Conservation (phyloP, 2,888 invertebrate genomes). For the Diachrysia chrysitis region DNA sequence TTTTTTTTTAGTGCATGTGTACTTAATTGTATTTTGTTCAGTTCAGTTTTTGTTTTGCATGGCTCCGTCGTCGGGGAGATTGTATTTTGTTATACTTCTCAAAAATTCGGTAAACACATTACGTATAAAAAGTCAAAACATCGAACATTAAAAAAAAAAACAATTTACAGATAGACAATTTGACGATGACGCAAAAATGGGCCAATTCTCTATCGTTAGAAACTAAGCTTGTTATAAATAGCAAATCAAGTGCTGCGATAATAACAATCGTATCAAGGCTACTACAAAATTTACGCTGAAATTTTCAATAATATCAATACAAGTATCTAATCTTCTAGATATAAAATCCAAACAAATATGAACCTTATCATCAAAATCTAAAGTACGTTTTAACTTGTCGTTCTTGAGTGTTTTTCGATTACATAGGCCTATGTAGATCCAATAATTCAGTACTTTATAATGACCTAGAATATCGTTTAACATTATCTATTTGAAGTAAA, state of each 20-base stretch:
- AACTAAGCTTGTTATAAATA: constrained; percentile 30
- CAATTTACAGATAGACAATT: not conserved
- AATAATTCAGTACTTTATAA: constrained; percentile 43
- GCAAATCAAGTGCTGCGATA: constrained; percentile 17
- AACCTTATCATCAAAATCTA: not conserved
- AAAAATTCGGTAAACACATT: too few species aligned
- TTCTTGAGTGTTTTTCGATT: constrained; percentile 28
- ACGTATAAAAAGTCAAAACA: too few species aligned
- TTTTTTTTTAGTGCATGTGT: too few species aligned
- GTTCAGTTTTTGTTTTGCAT: too few species aligned
- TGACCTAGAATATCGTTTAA: constrained; percentile 42
- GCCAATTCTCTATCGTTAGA: constrained; percentile 18
- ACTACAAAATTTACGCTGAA: constrained; percentile 53
- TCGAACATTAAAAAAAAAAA: not conserved
- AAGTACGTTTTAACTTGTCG: constrained; percentile 1
- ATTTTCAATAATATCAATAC: constrained; percentile 20
- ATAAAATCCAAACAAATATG: constrained; percentile 9
- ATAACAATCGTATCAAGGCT: constrained; percentile 30
- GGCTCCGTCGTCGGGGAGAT: too few species aligned
- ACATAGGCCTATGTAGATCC: constrained; percentile 34
- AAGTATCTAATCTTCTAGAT: constrained; percentile 36
- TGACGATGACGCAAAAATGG: constrained; percentile 28
- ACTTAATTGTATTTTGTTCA: too few species aligned
- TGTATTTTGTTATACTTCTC: too few species aligned
- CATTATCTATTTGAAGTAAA: constrained; percentile 42